Evolutionary conservation across 2,888 invertebrate genomes (phyloP), one percentile per base, ranked within the genome.

Genomic region (Pammene aurita): DNA sequence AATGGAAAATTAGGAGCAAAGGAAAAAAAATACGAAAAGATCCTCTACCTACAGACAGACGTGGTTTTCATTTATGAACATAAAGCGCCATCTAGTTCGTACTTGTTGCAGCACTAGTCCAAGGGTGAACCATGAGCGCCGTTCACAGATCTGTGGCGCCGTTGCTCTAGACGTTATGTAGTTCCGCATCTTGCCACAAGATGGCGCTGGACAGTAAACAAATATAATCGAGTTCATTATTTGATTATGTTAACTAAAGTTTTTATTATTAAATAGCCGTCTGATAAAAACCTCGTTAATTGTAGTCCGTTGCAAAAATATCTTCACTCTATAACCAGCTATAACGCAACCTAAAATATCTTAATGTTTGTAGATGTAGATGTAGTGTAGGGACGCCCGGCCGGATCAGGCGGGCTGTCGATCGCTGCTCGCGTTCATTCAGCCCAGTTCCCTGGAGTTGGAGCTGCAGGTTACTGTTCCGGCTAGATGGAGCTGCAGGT

Each of bases 1-100:
- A 7, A 11, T 44, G 58, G n/a, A 58, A 58, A 58, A 44, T n/a
- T 26, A 26, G 44, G 18, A n/a, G n/a, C n/a, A n/a, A n/a, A n/a
- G n/a, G n/a, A n/a, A n/a, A 42, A 26, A 26, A 57, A 44, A 58
- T 26, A 9, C 7, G 11, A 46, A 46, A 2, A 10, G 9, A 9
- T 42, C 26, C 57, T 41, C 7, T 14, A 38, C 35, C n/a, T n/a
- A n/a, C n/a, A n/a, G n/a, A n/a, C 13, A 54, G 13, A n/a, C 2
- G 1, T 26, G 26, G 13, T 14, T 48, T 46, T 48, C 34, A 16
- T 35, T 54, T 54, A 35, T 4, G 13, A 13, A 5, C 34, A 14
- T 46, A 5, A 7, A 18, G 65, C 35, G 70, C 41, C 70, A 66
- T 57, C 70, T 70, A 66, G 16, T 44, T 11, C 7, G 42, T 50